Percentiles rank a stretch among this genome's conserved stretches.
These are phyloP conservation scores for Montipora foliosa DNA, from an alignment of 64 coral and sea anemone genomes.

Conservation along the genomic window DNA sequence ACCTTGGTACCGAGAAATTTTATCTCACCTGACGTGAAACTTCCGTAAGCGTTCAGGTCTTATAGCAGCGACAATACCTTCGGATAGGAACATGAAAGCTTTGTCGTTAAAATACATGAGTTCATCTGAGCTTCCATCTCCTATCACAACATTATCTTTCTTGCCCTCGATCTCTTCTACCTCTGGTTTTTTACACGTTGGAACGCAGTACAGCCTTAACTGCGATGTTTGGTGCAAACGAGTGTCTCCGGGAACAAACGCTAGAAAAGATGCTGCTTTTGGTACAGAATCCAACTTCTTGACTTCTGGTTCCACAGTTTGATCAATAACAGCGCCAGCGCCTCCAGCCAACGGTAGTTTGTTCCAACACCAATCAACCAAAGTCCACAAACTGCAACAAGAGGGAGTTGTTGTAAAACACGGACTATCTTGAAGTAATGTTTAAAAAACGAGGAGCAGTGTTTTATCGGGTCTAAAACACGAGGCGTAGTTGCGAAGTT, in stretches of 20 bases:
- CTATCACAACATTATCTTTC: neutral
- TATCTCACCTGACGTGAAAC: neutral
- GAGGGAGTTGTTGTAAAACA: neutral
- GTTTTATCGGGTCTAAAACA: too few relatives aligned
- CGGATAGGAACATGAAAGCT: neutral
- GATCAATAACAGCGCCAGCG: neutral
- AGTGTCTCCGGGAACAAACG: neutral
- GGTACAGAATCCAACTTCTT: neutral
- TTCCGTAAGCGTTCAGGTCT: neutral
- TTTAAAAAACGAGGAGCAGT: too few relatives aligned
- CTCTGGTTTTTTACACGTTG: neutral
- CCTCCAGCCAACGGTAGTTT: neutral
- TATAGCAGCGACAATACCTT: neutral
- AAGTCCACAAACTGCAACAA: neutral
- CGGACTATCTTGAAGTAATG: too few relatives aligned
- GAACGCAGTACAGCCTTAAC: neutral
- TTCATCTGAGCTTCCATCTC: neutral
- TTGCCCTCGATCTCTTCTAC: neutral
- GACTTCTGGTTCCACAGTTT: too few relatives aligned
- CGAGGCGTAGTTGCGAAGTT: too few relatives aligned
- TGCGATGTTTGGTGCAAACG: neutral
- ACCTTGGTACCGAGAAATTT: neutral
- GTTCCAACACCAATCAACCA: neutral
- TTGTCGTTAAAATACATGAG: neutral
- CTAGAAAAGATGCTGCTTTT: constrained; percentile 1